Conservation (phyloP, 2,888 invertebrate species). For the Athetis lepigone region DNA sequence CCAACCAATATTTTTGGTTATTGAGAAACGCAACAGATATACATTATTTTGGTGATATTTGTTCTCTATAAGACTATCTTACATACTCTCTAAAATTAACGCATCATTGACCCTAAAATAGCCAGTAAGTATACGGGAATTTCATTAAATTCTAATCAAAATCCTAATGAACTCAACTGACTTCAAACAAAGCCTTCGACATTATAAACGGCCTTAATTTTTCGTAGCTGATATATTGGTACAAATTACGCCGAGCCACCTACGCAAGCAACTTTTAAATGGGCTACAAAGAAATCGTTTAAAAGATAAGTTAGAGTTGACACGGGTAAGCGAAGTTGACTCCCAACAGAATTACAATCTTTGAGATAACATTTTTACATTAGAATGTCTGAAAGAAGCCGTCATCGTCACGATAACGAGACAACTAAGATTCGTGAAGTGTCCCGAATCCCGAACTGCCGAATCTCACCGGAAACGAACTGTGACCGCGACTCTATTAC, state of each 20-base stretch:
- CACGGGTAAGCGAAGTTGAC: constrained; percentile 69
- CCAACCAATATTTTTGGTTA: constrained; percentile 17
- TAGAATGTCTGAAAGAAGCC: constrained; percentile 72
- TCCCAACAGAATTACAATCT: constrained; percentile 77
- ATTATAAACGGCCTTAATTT: constrained; percentile 38
- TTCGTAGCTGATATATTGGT: constrained; percentile 50
- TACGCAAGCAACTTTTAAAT: constrained; percentile 63
- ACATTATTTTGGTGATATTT: neutral
- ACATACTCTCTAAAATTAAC: neutral
- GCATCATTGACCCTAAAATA: neutral
- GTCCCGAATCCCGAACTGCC: constrained; percentile 66
- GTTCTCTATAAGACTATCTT: neutral
- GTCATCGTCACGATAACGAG: constrained; percentile 79
- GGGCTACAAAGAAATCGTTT: constrained; percentile 65
- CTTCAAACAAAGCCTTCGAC: constrained; percentile 25
- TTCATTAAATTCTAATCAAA: constrained; percentile 3
- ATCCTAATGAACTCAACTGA: constrained; percentile 19
- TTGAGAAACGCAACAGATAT: neutral
- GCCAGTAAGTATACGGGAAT: neutral
- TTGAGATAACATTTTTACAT: constrained; percentile 78
- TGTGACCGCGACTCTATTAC: constrained; percentile 79
- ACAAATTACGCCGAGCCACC: constrained; percentile 50
- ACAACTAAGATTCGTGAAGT: constrained; percentile 79
- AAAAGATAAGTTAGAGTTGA: constrained; percentile 65
- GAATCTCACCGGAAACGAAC: constrained; percentile 73